Evolutionary conservation across 2,113 vertebrate genomes (phyloP).

Genomic region (Xerus inauris): DNA sequence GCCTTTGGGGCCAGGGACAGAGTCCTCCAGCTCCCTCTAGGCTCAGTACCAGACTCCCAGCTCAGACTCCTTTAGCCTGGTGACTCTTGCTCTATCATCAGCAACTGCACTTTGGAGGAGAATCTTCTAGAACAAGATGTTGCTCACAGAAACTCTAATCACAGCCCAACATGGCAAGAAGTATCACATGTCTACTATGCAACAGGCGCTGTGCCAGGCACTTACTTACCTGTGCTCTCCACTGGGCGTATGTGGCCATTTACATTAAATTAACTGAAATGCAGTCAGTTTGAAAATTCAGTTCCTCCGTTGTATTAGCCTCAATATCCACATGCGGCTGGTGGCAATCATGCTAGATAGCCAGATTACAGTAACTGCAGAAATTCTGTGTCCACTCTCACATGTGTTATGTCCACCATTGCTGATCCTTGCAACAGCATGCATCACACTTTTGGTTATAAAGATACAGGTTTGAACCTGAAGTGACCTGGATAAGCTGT

Average conservation of each 20-base stretch:
- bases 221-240: not conserved
- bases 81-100: not conserved
- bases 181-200: fast-evolving
- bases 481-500: not conserved
- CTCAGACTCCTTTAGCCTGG: not conserved
- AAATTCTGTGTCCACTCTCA: not conserved
- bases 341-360: not conserved
- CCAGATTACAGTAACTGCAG: not conserved
- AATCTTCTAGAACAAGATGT: not conserved
- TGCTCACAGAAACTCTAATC: not conserved
- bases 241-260: not conserved
- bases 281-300: not conserved
- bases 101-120: not conserved
- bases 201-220: not conserved
- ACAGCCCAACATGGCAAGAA: not conserved
- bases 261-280: not conserved
- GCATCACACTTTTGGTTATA: fast-evolving
- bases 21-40: not conserved
- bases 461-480: not conserved
- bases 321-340: not conserved
- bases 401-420: fast-evolving
- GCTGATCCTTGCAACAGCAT: not conserved
- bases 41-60: not conserved
- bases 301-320: not conserved
- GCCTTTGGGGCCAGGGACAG: not conserved